Percentiles rank a stretch among this genome's conserved stretches.
phyloP scores from a whole-genome alignment of 2,888 invertebrate genomes.

The Orthosia cruda region DNA sequence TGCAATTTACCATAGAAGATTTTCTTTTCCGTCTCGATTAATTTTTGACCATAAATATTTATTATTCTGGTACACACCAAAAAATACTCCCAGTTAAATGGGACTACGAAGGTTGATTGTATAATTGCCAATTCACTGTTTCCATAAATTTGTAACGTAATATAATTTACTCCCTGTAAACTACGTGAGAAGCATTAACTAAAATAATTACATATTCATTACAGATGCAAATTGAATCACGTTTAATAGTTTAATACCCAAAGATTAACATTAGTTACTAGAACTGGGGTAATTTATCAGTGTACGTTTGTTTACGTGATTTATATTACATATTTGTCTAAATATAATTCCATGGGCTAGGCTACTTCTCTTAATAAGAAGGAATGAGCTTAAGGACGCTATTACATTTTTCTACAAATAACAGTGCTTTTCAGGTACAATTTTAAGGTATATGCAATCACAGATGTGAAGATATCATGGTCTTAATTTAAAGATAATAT shows the following conservation, averaged over 20 bases:
- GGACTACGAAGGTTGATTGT: neutral
- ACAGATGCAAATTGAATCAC: conserved; percentile 61
- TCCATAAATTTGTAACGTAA: neutral
- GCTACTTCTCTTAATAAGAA: too few species aligned
- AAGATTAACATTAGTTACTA: conserved; percentile 51
- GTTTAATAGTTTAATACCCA: conserved; percentile 41
- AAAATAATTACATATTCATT: conserved; percentile 47
- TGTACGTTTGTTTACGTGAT: conserved; percentile 30
- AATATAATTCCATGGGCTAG: neutral
- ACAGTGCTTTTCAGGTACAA: too few species aligned
- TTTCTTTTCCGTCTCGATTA: too few species aligned
- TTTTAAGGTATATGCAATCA: too few species aligned
- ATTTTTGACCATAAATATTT: too few species aligned
- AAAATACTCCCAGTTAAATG: neutral
- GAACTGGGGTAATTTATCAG: conserved; percentile 37
- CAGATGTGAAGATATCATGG: too few species aligned
- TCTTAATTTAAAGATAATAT: too few species aligned
- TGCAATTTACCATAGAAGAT: too few species aligned
- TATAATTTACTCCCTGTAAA: conserved; percentile 29
- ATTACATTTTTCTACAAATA: too few species aligned
- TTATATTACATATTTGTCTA: neutral
- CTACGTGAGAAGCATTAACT: conserved; percentile 43
- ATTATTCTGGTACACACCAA: too few species aligned
- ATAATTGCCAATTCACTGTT: conserved; percentile 8
- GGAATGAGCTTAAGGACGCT: too few species aligned